Evolutionary conservation across 2,888 invertebrate species (phyloP), one percentile per base, ranked within the genome.

Genomic region (Ormyrus thymus): DNA sequence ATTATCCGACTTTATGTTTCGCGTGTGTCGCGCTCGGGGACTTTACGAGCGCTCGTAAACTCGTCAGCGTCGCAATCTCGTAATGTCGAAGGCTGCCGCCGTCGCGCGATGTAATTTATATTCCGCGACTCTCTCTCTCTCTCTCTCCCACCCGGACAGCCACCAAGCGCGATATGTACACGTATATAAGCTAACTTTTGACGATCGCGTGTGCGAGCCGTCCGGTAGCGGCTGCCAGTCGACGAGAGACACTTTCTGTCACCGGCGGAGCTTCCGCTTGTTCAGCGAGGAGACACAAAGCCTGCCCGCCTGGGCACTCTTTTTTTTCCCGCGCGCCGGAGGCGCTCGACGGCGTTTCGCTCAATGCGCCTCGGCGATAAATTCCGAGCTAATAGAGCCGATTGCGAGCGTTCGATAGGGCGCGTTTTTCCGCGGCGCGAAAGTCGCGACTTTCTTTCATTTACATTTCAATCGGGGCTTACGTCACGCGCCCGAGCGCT

Each of bases 41-140:
- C 69, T 81, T 81, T 81, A 81, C 81, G 81, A 81, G 72, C 79
- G 81, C 81, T 81, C 81, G 81, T 81, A 81, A 81, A 81, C 81
- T 81, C 79, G 79, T 81, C 78, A 79, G 77, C 73, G 73, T 81
- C 75, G 81, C 81, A 81, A 81, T 78, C 81, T 76, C 78, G 76
- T 76, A 81, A 73, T 66, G 71, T 76, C 79, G 81, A 81, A 81
- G 76, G 78, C 73, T 79, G 75, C 75, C 45, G 72, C 53, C 51
- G 56, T 48, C 65, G 68, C 69, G 58, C 70, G 46, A 65, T 11
- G 70, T 79, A 79, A 79, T 79, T 79, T 79, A 79, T 79, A 79
- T 62, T 70, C 70, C 62, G 50, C 69, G 69, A 48, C 51, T 50
- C 61, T 13, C 10, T 48, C 29, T 29, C 15, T n/a, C 15, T 15